Base-by-base conservation (phyloP, 2,888 invertebrate genomes). In the Tridacna crocea region DNA sequence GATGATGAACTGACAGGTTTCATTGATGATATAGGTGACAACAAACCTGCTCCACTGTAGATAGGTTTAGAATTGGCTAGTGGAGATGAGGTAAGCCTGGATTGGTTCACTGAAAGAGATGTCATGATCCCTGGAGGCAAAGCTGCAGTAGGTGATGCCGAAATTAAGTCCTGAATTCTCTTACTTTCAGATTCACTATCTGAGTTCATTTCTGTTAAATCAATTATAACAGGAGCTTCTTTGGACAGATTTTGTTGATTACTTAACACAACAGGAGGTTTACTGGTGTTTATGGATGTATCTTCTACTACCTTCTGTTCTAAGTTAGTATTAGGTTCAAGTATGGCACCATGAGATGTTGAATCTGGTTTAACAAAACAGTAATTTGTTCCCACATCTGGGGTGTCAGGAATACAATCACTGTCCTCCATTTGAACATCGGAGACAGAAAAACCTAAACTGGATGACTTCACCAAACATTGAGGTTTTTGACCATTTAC, bases 381-480 rank as follows among this genome's bases (percentile, higher is more conserved):
- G 19, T 55, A 55, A 15, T 55, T 15, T 19, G 10, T 19, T 19
- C 19, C 55, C 19, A 55, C 19, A 55, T 55, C 55, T 19, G 19
- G 19, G 15, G 55, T 55, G 3, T 55, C 19, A 19, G 55, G 19
- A 55, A 55, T 11, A 55, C 15, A 55, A 55, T 70, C 70, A 24
- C 22, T 58, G 10, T 26, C 24, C 6, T 73, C 73, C 58, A n/a
- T 60, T 26, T 3, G 24, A 55, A 60, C 24, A 17, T 73, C 22
- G 4, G 73, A 19, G 8, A 73, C 60, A 0, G 73, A 58, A 46
- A 73, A 73, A 12, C 73, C 73, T 22, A 73, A 73, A n/a, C 73
- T 73, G 36, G 73, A 51, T 24, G 70, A 60, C 36, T 73, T 73
- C 6, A 19, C 26, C 46, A 58, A 73, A 36, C 6, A 58, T 58